Conservation (phyloP, 92 coral and sea anemone species). For the Diadumene lineata region DNA sequence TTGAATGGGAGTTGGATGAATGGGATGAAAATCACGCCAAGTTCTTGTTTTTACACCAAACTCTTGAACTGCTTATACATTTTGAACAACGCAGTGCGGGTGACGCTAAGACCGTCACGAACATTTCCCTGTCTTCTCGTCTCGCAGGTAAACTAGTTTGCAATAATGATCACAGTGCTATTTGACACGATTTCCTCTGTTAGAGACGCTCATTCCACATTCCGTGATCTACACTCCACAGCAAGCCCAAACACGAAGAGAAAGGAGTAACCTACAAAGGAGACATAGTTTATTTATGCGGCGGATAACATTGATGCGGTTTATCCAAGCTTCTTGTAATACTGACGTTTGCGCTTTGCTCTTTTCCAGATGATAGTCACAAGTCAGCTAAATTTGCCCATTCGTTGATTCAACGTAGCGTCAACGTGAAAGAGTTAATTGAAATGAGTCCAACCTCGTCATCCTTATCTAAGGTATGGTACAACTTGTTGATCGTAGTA, state of each 20-base stretch:
- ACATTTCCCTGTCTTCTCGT: constrained; percentile 6
- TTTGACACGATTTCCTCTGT: too few relatives aligned
- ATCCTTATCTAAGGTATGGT: constrained; percentile 14
- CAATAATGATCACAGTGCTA: too few relatives aligned
- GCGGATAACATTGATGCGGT: too few relatives aligned
- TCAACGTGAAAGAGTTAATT: neutral
- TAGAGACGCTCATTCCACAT: too few relatives aligned
- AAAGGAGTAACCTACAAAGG: too few relatives aligned
- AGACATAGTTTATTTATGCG: too few relatives aligned
- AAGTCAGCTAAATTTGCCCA: constrained; percentile 20
- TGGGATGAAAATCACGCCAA: constrained; percentile 32
- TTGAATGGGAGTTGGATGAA: constrained; percentile 39
- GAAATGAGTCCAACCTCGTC: neutral
- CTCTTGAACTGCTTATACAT: constrained; percentile 24
- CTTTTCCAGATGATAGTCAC: constrained; percentile 15
- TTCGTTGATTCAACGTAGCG: constrained; percentile 10
- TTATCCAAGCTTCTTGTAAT: too few relatives aligned
- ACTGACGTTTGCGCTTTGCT: too few relatives aligned
- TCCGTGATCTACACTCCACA: too few relatives aligned
- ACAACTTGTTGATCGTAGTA: too few relatives aligned
- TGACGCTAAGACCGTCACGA: neutral
- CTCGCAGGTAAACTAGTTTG: constrained; percentile 12
- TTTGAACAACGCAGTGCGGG: neutral
- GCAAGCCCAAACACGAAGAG: too few relatives aligned
- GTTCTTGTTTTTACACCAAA: constrained; percentile 22